Conservation (phyloP, 2,113 vertebrate species). For the Hyaena hyaena region DNA sequence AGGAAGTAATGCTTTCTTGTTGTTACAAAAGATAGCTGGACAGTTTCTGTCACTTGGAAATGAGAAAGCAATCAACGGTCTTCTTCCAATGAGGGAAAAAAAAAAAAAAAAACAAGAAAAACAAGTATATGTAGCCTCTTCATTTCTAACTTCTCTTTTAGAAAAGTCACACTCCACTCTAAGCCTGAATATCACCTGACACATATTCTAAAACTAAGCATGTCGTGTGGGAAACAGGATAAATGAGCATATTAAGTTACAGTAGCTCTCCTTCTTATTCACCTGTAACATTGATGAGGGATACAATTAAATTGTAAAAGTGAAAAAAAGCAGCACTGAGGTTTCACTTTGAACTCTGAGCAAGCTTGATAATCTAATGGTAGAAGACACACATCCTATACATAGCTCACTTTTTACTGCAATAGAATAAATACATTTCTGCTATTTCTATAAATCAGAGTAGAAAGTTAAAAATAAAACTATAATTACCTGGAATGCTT, state of each 20-base stretch:
- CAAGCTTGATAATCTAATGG: not conserved
- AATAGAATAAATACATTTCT: not conserved
- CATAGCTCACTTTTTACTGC: not conserved
- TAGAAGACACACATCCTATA: not conserved
- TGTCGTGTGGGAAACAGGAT: not conserved
- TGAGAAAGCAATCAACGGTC: not conserved
- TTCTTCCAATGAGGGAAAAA: not conserved
- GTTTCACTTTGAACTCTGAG: not conserved
- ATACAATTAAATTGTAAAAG: not conserved
- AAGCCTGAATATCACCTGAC: not conserved
- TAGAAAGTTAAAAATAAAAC: conserved; percentile 7
- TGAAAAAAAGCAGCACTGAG: not conserved
- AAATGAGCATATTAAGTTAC: not conserved
- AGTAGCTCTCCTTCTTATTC: not conserved
- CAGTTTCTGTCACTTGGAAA: not conserved
- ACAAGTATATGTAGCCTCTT: not conserved
- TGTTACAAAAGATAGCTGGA: not conserved
- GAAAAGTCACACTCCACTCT: not conserved
- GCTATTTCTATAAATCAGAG: not conserved
- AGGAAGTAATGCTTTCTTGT: not conserved
- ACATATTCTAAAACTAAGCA: not conserved
- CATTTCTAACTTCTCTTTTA: not conserved
- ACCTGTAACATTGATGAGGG: not conserved
- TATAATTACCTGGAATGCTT: not conserved
- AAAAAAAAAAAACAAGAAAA: not conserved